Percentiles rank a stretch among this genome's conserved stretches.
These are phyloP conservation scores for Leucoraja erinaceus DNA, from an alignment of 2,113 vertebrate genomes.

Conservation along the genomic window DNA sequence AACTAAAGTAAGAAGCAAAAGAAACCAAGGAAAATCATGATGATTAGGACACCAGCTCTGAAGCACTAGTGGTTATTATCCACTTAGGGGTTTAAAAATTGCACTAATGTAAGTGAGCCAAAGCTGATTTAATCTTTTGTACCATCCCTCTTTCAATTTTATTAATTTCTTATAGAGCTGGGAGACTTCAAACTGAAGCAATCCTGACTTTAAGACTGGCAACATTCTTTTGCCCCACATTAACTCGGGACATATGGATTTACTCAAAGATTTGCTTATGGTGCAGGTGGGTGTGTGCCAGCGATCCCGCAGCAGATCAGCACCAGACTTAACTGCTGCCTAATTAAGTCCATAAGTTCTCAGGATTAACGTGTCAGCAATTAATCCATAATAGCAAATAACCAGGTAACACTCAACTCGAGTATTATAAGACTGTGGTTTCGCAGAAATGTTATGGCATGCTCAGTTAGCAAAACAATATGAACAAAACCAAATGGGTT, in stretches of 20 bases:
- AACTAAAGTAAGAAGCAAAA: neutral
- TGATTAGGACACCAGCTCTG: neutral
- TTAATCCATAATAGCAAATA: constrained; percentile 23
- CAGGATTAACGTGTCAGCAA: constrained; percentile 35
- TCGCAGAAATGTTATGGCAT: neutral
- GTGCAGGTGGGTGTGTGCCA: constrained; percentile 23
- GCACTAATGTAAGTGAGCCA: neutral
- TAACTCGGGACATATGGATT: constrained; percentile 27
- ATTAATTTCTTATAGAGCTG: constrained; percentile 2
- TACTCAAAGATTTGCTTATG: constrained; percentile 33
- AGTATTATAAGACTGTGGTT: constrained; percentile 13
- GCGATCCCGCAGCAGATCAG: constrained; percentile 12
- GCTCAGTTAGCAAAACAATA: constrained; percentile 20
- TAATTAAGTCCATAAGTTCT: constrained; percentile 26
- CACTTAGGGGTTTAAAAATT: constrained; percentile 12
- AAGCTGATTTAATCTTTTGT: neutral
- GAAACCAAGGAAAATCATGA: neutral
- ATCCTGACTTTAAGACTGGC: neutral
- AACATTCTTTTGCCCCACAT: constrained; percentile 4
- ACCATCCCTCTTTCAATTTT: constrained; percentile 10
- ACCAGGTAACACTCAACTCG: constrained; percentile 19
- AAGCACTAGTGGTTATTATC: neutral
- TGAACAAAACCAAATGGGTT: neutral
- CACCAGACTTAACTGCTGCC: constrained; percentile 27
- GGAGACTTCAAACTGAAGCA: neutral